Evolutionary conservation across 2,797 vertebrate genomes (phyloP).

Genomic region (Rhabdophis nuchalis): DNA sequence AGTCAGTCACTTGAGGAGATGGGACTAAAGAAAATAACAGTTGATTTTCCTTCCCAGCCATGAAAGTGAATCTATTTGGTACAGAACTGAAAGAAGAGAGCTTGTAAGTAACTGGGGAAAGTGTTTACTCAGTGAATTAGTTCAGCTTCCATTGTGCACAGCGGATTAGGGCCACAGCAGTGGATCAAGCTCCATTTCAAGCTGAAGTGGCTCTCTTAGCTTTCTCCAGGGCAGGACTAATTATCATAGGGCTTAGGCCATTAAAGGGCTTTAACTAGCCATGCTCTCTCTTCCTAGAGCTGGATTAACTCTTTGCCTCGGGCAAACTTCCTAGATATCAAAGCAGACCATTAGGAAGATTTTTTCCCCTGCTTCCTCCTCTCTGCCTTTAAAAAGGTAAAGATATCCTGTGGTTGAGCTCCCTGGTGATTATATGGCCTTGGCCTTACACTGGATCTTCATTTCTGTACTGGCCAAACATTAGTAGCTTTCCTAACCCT

Average conservation of each 20-base stretch:
- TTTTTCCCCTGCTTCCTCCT: conserved; percentile 79
- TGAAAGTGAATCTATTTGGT: conserved; percentile 74
- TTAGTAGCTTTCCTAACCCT: not conserved
- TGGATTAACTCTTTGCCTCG: conserved; percentile 93
- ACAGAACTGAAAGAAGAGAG: conserved; percentile 88
- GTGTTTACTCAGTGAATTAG: conserved; percentile 99
- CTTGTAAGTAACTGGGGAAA: conserved; percentile 91
- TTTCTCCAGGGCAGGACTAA: conserved; percentile 98
- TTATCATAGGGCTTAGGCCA: conserved; percentile 99
- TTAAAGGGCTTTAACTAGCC: conserved; percentile 99
- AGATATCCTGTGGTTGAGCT: not conserved
- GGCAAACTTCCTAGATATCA: conserved; percentile 90
- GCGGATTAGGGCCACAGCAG: conserved; percentile 86
- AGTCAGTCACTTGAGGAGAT: conserved; percentile 40
- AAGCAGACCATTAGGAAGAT: conserved; percentile 90
- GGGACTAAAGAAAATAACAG: not conserved
- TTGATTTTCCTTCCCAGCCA: conserved; percentile 68
- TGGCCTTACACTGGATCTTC: conserved; percentile 33
- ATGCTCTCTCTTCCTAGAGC: conserved; percentile 93
- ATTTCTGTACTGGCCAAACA: conserved; percentile 19
- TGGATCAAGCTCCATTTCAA: conserved; percentile 93
- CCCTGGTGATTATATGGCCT: conserved; percentile 23
- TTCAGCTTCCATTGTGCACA: conserved; percentile 95
- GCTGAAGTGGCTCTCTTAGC: conserved; percentile 90
- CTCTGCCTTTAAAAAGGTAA: conserved; percentile 8